Base-by-base conservation (phyloP, 2,888 invertebrate species). In the Cerceris rybyensis region DNA sequence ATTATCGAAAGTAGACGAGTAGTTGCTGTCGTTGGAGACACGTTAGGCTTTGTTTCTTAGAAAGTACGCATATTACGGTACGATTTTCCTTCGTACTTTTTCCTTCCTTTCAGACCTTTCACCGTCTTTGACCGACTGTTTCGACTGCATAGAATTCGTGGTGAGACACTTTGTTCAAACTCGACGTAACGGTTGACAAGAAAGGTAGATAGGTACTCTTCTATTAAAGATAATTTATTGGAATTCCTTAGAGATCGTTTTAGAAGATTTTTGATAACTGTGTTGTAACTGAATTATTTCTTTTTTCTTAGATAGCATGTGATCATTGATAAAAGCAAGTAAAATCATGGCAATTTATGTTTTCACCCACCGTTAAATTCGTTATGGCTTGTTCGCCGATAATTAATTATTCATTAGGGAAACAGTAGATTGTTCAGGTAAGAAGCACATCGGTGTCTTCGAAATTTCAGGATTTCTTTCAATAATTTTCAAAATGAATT, bases 41-140 rank as follows among this genome's bases (percentile, higher is more conserved):
- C 67, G 67, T 71, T 50, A 16, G 8, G 39, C 59, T 50, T 55
- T 55, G 68, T 77, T 63, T 66, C 69, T n/a, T 74, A 75, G 82
- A 82, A 82, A 83, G 83, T 82, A 70, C 59, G 70, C 54, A 64
- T 73, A 80, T 70, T 60, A 76, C 16, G 54, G 75, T 67, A 72
- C 49, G 46, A 57, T 81, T 78, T 78, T 72, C 75, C 70, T 70
- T 6, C 39, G 46, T 6, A 67, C 75, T 66, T 76, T 80, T 82
- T 82, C 77, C 72, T 66, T 75, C 82, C 67, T 73, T 68, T 70
- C 16, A 52, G 54, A 70, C 75, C 83, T 81, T 83, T 83, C 83
- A 81, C 83, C 81, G 70, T 75, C 74, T 61, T 57, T 61, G 58
- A 70, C 67, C 70, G 65, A 42, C 52, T 50, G 50, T 57, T 78